Conservation (phyloP, 2,888 invertebrate genomes). For the Catocala sponsa region DNA sequence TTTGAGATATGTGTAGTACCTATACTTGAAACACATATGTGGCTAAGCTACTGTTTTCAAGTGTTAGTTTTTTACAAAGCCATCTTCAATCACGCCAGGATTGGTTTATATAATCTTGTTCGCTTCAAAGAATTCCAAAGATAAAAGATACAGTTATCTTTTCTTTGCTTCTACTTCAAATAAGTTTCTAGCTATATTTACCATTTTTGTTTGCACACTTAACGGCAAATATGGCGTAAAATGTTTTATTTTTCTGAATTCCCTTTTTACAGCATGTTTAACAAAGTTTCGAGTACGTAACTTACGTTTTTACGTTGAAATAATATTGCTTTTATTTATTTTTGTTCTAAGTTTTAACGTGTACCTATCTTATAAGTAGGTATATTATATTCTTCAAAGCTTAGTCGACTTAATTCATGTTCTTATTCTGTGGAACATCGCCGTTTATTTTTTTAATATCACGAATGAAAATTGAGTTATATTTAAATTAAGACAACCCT, state of each 20-base stretch:
- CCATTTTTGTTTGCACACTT: too few species aligned
- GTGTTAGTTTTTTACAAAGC: slow-evolving; percentile 26
- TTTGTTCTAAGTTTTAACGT: slow-evolving; percentile 5
- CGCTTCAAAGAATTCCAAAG: slow-evolving; percentile 9
- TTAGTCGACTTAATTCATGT: slow-evolving; percentile 24
- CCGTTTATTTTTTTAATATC: slow-evolving; percentile 36
- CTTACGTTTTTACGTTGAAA: slow-evolving; percentile 12
- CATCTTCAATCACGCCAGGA: slow-evolving; percentile 3
- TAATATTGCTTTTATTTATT: slow-evolving; percentile 12
- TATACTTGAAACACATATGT: slow-evolving; percentile 30
- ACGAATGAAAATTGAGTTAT: slow-evolving; percentile 42
- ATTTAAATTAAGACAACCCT: slow-evolving; percentile 35
- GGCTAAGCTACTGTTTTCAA: slow-evolving; percentile 36
- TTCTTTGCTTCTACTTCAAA: neutral
- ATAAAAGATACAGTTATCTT: neutral
- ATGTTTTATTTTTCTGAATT: too few species aligned
- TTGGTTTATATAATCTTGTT: slow-evolving; percentile 11
- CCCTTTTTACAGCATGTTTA: neutral
- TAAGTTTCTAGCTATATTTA: too few species aligned
- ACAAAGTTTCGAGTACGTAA: neutral
- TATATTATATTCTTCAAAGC: neutral
- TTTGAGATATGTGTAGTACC: slow-evolving; percentile 9
- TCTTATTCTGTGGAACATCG: slow-evolving; percentile 23
- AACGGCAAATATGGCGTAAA: too few species aligned
- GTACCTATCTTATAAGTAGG: slow-evolving; percentile 17